These are phyloP conservation scores for Frankliniella fusca DNA, from an alignment of 2,888 invertebrate genomes.

Conservation along the genomic window DNA sequence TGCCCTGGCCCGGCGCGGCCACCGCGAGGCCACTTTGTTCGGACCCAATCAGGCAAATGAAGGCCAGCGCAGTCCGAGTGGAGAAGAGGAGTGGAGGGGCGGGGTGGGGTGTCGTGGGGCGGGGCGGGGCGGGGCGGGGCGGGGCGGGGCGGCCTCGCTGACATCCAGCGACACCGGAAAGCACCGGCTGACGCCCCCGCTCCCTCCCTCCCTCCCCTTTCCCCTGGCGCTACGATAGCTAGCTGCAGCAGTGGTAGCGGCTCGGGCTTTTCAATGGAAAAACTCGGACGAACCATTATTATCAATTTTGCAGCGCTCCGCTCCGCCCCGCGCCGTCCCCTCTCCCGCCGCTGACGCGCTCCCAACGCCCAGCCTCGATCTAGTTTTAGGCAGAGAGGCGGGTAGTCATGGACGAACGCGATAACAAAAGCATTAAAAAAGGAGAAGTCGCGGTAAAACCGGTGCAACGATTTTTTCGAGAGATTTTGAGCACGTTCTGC, in stretches of 20 bases:
- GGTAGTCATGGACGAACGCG: not conserved
- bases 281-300: constrained; percentile 19
- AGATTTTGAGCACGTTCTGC: too few species aligned
- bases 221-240: not conserved
- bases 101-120: not conserved
- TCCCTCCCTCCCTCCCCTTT: not conserved
- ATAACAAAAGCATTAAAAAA: too few species aligned
- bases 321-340: not conserved
- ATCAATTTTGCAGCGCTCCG: constrained; percentile 8
- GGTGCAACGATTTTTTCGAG: too few species aligned
- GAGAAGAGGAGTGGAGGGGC: not conserved
- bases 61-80: not conserved
- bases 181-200: not conserved
- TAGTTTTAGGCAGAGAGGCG: not conserved
- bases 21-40: constrained; percentile 1
- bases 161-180: constrained; percentile 17
- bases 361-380: not conserved
- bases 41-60: constrained; percentile 24
- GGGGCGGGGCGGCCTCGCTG: not conserved
- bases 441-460: too few species aligned
- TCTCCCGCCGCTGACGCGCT: not conserved
- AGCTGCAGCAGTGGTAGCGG: not conserved
- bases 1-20: not conserved
- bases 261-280: constrained; percentile 4
- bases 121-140: not conserved